Percentiles rank a stretch among this genome's conserved stretches.
Conservation (phyloP, 2,888 invertebrate species). For the Drosophila nr. fundita region DNA sequence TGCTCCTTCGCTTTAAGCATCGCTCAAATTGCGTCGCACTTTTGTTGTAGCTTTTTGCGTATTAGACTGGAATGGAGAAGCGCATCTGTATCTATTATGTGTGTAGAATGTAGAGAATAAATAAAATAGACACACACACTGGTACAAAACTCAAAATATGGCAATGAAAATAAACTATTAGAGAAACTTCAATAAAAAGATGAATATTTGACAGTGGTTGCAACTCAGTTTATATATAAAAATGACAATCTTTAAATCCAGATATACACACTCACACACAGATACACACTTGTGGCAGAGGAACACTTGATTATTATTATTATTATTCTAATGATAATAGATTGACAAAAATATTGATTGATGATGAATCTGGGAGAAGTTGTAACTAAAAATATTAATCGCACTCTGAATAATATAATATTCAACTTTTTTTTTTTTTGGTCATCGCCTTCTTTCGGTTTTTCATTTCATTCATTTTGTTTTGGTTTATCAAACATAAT, state of each 20-base stretch:
- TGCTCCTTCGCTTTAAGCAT: conserved; percentile 33
- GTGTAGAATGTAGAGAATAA: conserved; percentile 17
- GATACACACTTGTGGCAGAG: conserved; percentile 50
- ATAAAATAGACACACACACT: conserved; percentile 1
- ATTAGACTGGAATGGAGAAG: conserved; percentile 24
- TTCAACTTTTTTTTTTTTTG: conserved; percentile 31
- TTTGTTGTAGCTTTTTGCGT: conserved; percentile 58
- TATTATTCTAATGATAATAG: conserved; percentile 38
- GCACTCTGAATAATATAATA: conserved; percentile 64
- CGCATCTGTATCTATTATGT: conserved; percentile 20
- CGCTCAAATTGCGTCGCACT: conserved; percentile 61
- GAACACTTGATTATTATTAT: conserved; percentile 31
- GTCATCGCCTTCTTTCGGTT: conserved; percentile 36
- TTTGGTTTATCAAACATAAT: conserved; percentile 50
- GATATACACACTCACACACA: background rate
- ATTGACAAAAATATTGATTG: conserved; percentile 41
- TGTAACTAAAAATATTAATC: conserved; percentile 79
- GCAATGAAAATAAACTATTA: background rate
- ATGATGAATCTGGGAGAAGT: conserved; percentile 36
- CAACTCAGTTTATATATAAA: background rate
- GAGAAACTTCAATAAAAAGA: background rate
- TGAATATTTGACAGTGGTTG: background rate
- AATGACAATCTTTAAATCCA: background rate
- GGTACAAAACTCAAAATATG: background rate
- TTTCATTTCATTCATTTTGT: conserved; percentile 45